phyloP scores from a whole-genome alignment of 2,113 vertebrate species.

The Tragelaphus strepsiceros region DNA sequence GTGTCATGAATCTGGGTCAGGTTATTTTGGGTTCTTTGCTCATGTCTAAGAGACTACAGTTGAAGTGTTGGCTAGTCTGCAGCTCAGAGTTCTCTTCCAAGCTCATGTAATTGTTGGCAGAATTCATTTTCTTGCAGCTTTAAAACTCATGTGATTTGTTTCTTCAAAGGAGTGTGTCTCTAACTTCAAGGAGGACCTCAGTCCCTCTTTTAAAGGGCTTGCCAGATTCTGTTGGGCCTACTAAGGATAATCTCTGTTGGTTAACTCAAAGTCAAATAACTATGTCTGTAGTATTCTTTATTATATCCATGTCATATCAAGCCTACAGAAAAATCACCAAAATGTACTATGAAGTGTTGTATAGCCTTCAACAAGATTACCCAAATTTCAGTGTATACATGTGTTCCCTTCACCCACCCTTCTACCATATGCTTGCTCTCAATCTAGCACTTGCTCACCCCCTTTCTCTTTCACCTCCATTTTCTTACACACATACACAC shows the following conservation, averaged over 20 bases:
- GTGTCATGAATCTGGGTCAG: background rate
- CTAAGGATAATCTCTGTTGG: background rate
- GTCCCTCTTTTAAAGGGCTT: background rate
- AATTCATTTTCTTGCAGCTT: background rate
- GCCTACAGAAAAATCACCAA: background rate
- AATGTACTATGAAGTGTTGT: background rate
- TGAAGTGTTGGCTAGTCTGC: background rate
- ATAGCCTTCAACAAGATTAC: background rate
- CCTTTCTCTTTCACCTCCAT: background rate
- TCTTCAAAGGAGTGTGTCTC: background rate
- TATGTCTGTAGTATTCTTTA: background rate
- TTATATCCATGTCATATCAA: background rate
- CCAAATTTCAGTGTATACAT: background rate
- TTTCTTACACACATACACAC: background rate
- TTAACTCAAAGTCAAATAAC: background rate
- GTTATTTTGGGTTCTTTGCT: background rate
- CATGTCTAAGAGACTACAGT: background rate
- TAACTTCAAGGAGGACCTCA: background rate
- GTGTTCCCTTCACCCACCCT: background rate
- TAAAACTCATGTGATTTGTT: background rate
- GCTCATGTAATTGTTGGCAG: background rate
- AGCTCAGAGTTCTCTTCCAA: background rate
- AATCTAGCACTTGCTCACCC: background rate
- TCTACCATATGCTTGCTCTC: background rate
- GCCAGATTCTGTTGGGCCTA: background rate